Evolutionary conservation across 2,113 vertebrate genomes (phyloP).

Genomic region (Zosterops borbonicus): DNA sequence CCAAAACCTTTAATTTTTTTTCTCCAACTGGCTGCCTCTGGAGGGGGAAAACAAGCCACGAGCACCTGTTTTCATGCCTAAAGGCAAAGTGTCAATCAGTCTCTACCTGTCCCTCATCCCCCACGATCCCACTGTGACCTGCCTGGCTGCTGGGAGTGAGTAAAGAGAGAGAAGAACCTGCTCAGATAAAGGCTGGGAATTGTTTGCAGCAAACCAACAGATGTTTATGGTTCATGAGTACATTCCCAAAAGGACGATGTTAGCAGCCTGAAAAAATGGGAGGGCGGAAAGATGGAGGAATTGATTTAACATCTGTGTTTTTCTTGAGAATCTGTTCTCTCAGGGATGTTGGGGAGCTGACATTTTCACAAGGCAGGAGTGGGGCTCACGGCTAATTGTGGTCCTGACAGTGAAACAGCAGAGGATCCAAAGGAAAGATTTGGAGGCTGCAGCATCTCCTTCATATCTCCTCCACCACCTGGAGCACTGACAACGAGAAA

Average conservation of each 20-base stretch:
- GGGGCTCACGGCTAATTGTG: background rate
- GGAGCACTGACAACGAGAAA: background rate
- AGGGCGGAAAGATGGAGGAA: background rate
- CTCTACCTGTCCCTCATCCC: background rate
- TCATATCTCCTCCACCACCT: background rate
- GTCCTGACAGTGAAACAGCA: background rate
- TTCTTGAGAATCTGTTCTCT: background rate
- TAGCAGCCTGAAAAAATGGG: background rate
- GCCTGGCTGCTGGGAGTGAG: background rate
- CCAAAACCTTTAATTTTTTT: background rate
- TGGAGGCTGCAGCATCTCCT: background rate
- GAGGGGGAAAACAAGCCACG: background rate
- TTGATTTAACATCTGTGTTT: conserved; percentile 52
- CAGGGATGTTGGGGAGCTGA: background rate
- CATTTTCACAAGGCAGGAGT: conserved; percentile 28
- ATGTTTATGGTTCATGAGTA: conserved; percentile 28
- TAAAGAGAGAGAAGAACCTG: background rate
- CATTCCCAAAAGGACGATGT: conserved; percentile 37
- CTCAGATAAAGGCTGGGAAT: background rate
- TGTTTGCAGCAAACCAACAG: conserved; percentile 31
- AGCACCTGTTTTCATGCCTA: background rate
- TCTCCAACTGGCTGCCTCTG: background rate
- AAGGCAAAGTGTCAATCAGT: background rate
- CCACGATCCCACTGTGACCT: background rate
- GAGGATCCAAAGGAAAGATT: background rate